Percentiles rank a stretch among this genome's conserved stretches.
Evolutionary conservation across 2,888 invertebrate species (phyloP).

Genomic region (Diarsia rubi): DNA sequence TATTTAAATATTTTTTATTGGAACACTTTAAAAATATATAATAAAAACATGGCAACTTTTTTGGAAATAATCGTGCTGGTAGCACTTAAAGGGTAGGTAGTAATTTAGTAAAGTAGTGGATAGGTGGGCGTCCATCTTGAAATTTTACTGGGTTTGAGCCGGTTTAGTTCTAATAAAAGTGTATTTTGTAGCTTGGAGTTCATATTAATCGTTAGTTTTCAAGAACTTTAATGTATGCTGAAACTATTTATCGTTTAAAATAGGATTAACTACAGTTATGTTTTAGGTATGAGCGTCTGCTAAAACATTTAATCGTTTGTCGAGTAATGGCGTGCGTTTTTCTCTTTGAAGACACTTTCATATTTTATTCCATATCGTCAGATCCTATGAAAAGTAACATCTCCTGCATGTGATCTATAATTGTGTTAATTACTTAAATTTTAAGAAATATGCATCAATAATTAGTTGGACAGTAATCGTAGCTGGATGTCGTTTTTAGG

Average conservation of each 20-base stretch:
- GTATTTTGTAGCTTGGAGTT: slow-evolving; percentile 88
- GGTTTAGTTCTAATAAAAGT: slow-evolving; percentile 92
- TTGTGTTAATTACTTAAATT: slow-evolving; percentile 68
- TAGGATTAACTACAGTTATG: slow-evolving; percentile 93
- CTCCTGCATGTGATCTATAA: slow-evolving; percentile 71
- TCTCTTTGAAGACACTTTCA: slow-evolving; percentile 91
- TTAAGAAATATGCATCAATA: slow-evolving; percentile 62
- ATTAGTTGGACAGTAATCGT: slow-evolving; percentile 72
- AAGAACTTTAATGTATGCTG: slow-evolving; percentile 87
- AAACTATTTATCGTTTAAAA: slow-evolving; percentile 87
- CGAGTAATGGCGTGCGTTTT: slow-evolving; percentile 93
- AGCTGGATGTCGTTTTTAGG: slow-evolving; percentile 90
- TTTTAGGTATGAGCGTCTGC: slow-evolving; percentile 92
- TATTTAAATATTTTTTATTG: neutral
- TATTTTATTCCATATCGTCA: slow-evolving; percentile 85
- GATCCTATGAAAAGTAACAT: slow-evolving; percentile 76
- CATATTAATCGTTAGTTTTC: slow-evolving; percentile 87
- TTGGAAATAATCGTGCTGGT: slow-evolving; percentile 52
- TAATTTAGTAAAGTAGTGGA: slow-evolving; percentile 80
- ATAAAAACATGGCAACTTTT: slow-evolving; percentile 45
- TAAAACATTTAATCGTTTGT: slow-evolving; percentile 89
- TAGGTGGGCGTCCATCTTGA: slow-evolving; percentile 95
- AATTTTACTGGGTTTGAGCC: slow-evolving; percentile 94
- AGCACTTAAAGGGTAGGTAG: slow-evolving; percentile 55
- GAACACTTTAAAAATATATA: neutral